Conservation (phyloP, 2,888 invertebrate genomes). For the Erynnis tages region DNA sequence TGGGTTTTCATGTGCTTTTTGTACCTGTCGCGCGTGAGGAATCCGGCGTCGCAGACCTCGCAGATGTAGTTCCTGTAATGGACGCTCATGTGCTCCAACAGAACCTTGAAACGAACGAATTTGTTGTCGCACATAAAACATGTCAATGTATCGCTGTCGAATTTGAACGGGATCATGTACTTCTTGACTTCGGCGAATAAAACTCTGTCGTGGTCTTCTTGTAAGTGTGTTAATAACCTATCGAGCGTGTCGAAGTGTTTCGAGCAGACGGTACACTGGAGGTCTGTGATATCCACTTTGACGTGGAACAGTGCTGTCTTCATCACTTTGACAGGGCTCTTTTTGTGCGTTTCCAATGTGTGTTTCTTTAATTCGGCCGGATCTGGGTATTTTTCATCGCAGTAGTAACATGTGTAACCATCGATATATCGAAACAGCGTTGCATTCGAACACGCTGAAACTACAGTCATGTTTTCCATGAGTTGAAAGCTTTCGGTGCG, state of each 20-base stretch:
- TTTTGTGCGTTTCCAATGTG: constrained; percentile 38
- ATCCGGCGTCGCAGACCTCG: constrained; percentile 47
- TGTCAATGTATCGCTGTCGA: constrained; percentile 38
- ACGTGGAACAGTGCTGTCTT: too few species aligned
- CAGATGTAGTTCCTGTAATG: constrained; percentile 56
- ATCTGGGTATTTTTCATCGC: constrained; percentile 41
- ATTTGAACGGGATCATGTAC: constrained; percentile 55
- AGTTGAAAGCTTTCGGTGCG: too few species aligned
- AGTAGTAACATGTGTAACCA: constrained; percentile 50
- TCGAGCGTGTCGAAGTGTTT: constrained; percentile 42
- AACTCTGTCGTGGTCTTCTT: constrained; percentile 39
- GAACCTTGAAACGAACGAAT: constrained; percentile 47
- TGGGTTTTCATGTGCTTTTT: constrained; percentile 38
- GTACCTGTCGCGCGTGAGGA: constrained; percentile 37
- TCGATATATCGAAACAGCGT: constrained; percentile 46
- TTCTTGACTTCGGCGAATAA: constrained; percentile 49
- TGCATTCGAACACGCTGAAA: constrained; percentile 54
- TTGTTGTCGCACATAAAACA: constrained; percentile 48
- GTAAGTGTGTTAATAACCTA: constrained; percentile 49
- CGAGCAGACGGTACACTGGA: constrained; percentile 48
- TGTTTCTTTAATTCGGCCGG: constrained; percentile 50
- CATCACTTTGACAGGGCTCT: too few species aligned
- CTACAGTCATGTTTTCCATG: too few species aligned
- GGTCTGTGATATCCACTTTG: constrained; percentile 57
- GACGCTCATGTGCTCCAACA: constrained; percentile 52